Percentiles rank a stretch among this genome's conserved stretches.
Evolutionary conservation across 2,797 vertebrate genomes (phyloP).

Genomic region (Sebastes kiyomatsui): DNA sequence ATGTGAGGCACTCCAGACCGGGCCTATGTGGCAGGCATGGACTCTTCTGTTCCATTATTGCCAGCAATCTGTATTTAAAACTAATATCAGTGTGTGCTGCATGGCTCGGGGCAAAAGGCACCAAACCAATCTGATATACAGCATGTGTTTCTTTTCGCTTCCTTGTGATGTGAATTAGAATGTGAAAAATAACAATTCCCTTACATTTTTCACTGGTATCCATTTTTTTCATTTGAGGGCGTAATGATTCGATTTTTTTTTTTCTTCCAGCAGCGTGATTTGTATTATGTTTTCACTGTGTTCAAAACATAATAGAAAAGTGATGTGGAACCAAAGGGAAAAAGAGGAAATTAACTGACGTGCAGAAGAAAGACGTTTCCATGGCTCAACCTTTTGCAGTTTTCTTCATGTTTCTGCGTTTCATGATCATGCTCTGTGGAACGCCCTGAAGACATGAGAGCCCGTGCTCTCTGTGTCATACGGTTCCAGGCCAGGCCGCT

Average conservation of each 20-base stretch:
- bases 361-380: slow-evolving; percentile 77
- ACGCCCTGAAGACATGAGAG: slow-evolving; percentile 83
- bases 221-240: slow-evolving; percentile 81
- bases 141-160: slow-evolving; percentile 81
- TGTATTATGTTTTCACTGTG: slow-evolving; percentile 82
- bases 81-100: slow-evolving; percentile 84
- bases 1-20: slow-evolving; percentile 79
- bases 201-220: slow-evolving; percentile 79
- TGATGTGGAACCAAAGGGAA: slow-evolving; percentile 78
- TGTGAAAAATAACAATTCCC: slow-evolving; percentile 86
- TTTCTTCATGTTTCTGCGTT: slow-evolving; percentile 79
- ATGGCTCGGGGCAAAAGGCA: slow-evolving; percentile 87
- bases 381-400: slow-evolving; percentile 81
- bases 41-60: slow-evolving; percentile 84
- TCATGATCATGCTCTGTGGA: slow-evolving; percentile 77
- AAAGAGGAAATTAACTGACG: slow-evolving; percentile 79
- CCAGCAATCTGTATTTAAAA: slow-evolving; percentile 94
- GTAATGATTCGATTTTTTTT: slow-evolving; percentile 85
- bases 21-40: slow-evolving; percentile 82
- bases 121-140: slow-evolving; percentile 86
- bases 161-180: slow-evolving; percentile 85
- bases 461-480: slow-evolving; percentile 78
- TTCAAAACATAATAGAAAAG: slow-evolving; percentile 83
- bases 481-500: slow-evolving; percentile 71
- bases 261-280: slow-evolving; percentile 75